These are phyloP conservation scores for Rattus norvegicus DNA, from an alignment of 2,113 vertebrate species.

Conservation along the genomic window GRCr8 NC_086022.1:52684501-52685000, in stretches of 20 bases:
- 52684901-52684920: constrained; percentile 4
- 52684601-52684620: background rate
- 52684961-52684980: background rate
- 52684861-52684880: background rate
- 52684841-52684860: background rate
- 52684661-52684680: background rate
- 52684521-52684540: background rate
- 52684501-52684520: background rate
- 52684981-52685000: background rate
- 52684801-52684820: background rate
- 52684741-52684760: background rate
- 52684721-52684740: background rate
- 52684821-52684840: background rate
- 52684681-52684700: background rate
- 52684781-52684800: background rate
- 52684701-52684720: background rate
- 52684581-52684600: background rate
- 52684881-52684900: background rate
- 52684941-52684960: background rate
- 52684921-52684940: background rate
- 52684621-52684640: background rate
- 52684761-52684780: background rate
- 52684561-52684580: background rate
- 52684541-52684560: background rate
- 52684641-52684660: background rate